phyloP scores from a whole-genome alignment of 2,888 invertebrate genomes.

The Leptinotarsa haldemani region DNA sequence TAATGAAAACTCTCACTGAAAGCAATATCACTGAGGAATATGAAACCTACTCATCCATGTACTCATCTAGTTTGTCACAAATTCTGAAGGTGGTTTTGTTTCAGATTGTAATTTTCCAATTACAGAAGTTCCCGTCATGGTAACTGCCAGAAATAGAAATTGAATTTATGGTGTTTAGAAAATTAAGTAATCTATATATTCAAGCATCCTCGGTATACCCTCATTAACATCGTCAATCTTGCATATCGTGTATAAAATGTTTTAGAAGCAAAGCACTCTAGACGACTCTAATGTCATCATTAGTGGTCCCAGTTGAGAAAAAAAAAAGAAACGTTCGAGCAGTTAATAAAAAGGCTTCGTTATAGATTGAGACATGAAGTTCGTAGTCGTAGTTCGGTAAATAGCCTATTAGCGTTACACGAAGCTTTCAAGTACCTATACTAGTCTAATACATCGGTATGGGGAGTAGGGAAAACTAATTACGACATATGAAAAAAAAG shows the following conservation, averaged over 20 bases:
- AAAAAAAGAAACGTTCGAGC: background rate
- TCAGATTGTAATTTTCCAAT: too few species aligned
- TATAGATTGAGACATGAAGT: slow-evolving; percentile 11
- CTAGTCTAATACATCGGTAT: background rate
- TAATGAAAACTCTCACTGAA: too few species aligned
- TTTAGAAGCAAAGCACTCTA: slow-evolving; percentile 15
- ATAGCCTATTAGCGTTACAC: slow-evolving; percentile 10
- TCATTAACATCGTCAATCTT: slow-evolving; percentile 11
- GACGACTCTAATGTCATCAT: slow-evolving; percentile 11
- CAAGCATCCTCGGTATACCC: background rate
- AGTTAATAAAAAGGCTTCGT: background rate
- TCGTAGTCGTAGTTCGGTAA: background rate
- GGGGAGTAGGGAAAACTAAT: background rate
- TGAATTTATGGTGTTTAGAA: too few species aligned
- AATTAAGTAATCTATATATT: too few species aligned
- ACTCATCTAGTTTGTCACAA: too few species aligned
- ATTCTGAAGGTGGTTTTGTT: too few species aligned
- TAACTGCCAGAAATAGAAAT: too few species aligned
- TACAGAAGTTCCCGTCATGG: too few species aligned
- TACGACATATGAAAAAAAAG: background rate
- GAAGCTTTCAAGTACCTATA: background rate
- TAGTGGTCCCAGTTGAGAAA: slow-evolving; percentile 1
- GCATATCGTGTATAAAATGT: slow-evolving; percentile 17
- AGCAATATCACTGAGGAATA: too few species aligned
- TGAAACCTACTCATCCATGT: too few species aligned